Percentiles rank a stretch among this genome's conserved stretches.
Conservation (phyloP, 1,140 invertebrate species). For the Ostrea edulis region DNA sequence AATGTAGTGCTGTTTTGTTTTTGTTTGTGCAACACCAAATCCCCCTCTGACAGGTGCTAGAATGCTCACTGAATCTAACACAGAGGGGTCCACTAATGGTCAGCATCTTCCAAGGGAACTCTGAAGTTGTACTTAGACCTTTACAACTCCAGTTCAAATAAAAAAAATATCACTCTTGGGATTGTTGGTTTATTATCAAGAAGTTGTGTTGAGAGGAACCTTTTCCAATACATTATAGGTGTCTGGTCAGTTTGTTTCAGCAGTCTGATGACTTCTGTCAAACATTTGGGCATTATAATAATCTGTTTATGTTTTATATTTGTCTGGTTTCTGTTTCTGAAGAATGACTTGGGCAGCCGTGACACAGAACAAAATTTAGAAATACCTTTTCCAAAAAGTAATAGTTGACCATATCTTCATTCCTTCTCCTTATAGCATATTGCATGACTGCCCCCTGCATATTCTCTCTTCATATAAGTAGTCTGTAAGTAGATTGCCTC, state of each 20-base stretch:
- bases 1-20: constrained; percentile 33
- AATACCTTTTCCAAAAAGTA: not conserved
- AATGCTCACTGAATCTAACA: not conserved
- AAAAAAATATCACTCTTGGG: too few relatives aligned
- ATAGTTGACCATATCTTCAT: not conserved
- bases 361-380: not conserved
- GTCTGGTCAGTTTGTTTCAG: constrained; percentile 36
- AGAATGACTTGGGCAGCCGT: not conserved
- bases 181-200: too few relatives aligned
- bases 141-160: too few relatives aligned
- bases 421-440: constrained; percentile 14
- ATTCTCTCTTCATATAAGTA: not conserved
- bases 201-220: not conserved
- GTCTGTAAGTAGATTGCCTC: constrained; percentile 26
- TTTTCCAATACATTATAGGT: not conserved
- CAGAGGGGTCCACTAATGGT: not conserved
- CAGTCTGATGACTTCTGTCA: constrained; percentile 18
- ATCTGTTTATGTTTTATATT: constrained; percentile 34
- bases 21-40: constrained; percentile 37
- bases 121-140: too few relatives aligned
- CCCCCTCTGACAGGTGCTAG: constrained; percentile 24
- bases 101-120: not conserved
- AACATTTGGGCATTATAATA: not conserved
- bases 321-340: constrained; percentile 23
- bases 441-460: not conserved